Evolutionary conservation across 92 coral and sea anemone genomes (phyloP), one percentile per base, ranked within the genome.

Genomic region (Paramuricea clavata): DNA sequence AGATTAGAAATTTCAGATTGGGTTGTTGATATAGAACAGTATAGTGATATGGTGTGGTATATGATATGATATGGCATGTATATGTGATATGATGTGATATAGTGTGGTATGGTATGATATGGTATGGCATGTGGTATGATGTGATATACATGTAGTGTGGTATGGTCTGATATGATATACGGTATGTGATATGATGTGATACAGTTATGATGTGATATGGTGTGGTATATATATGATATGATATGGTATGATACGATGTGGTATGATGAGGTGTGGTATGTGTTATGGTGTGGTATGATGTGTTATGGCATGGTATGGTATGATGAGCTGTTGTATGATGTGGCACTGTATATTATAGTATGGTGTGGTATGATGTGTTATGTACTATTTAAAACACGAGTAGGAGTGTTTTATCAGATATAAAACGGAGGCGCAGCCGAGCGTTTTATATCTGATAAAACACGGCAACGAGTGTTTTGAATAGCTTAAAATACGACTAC

Each of bases 301-400:
- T 61, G 69, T 6, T 67, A 67, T 67, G 41, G 74, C 25, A 67
- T 67, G 74, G 74, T 67, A 67, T 65, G 67, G 67, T 57, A 57
- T 57, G 67, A 17, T 65, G 16, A 1, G 31, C 2, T 65, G n/a
- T n/a, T 5, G 33, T 65, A 65, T 67, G 41, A 36, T 67, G 25
- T 36, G 27, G 27, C 17, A 30, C 11, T 36, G 27, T 54, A 54
- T 54, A 23, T 23, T 54, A 54, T 54, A 21, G 62, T 54, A 21
- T 54, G 62, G 62, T 54, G 8, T 54, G 62, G 62, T 54, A 54
- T 21, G 62, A 23, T 54, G 17, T 54, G 19, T 23, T 54, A 54
- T 54, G 62, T n/a, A n/a, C n/a, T n/a, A n/a, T n/a, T n/a, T n/a
- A n/a, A n/a, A n/a, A n/a, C n/a, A n/a, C n/a, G n/a, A n/a, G n/a